Evolutionary conservation across 2,797 vertebrate genomes (phyloP).

Genomic region (Anguilla pacifica): DNA sequence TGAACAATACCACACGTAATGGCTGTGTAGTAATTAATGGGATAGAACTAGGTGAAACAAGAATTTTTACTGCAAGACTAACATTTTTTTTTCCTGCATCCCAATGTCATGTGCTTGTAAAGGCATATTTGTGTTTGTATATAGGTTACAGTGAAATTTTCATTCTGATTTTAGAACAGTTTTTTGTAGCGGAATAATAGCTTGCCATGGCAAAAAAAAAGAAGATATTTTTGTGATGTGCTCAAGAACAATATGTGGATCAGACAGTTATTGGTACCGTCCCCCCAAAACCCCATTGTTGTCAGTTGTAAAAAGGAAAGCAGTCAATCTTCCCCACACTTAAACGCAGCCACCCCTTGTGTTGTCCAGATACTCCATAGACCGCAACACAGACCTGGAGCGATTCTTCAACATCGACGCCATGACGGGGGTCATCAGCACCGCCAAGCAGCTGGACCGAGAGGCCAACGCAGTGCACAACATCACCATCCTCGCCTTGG

Average conservation of each 20-base stretch:
- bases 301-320: too few relatives aligned
- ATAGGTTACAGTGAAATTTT: not conserved
- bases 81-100: too few relatives aligned
- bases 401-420: conserved; percentile 88
- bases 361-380: conserved; percentile 80
- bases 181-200: not conserved
- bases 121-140: too few relatives aligned
- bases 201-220: not conserved
- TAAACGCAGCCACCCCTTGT: not conserved
- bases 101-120: too few relatives aligned
- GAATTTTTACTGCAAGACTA: too few relatives aligned
- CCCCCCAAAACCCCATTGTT: not conserved
- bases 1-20: too few relatives aligned
- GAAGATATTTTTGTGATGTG: too few relatives aligned
- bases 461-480: conserved; percentile 85
- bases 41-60: too few relatives aligned
- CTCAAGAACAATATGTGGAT: not conserved
- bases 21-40: too few relatives aligned
- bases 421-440: conserved; percentile 82
- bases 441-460: conserved; percentile 81
- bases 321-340: not conserved
- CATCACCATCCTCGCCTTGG: conserved; percentile 84
- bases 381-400: conserved; percentile 86
- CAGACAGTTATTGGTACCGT: not conserved
- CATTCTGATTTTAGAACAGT: not conserved